These are phyloP conservation scores for Tenthredo amoena DNA, from an alignment of 2,888 invertebrate species.

Conservation along the genomic window DNA sequence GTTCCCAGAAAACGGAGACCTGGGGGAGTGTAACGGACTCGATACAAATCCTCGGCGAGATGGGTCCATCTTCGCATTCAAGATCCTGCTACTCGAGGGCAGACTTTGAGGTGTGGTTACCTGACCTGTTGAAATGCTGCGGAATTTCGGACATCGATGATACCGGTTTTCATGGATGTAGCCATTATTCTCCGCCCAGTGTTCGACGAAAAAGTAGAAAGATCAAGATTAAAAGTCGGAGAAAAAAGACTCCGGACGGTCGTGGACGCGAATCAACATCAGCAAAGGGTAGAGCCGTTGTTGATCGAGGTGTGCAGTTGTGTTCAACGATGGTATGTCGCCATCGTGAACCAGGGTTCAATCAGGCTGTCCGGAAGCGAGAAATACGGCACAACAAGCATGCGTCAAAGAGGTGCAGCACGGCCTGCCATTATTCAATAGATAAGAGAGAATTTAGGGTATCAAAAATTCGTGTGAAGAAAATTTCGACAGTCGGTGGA, in stretches of 20 bases:
- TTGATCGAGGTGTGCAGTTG: neutral
- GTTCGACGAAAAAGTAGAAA: neutral
- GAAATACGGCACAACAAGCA: neutral
- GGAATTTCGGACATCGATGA: neutral
- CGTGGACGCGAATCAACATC: neutral
- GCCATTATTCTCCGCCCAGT: neutral
- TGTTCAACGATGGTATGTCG: neutral
- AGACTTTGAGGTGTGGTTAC: slow-evolving; percentile 22
- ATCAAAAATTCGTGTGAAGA: neutral
- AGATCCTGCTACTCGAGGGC: slow-evolving; percentile 48
- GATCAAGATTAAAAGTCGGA: slow-evolving; percentile 8
- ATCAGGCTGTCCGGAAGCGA: neutral
- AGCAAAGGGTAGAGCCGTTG: neutral
- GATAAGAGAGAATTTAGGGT: neutral
- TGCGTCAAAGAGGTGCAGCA: neutral
- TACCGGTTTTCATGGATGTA: neutral
- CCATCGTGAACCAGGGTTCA: neutral
- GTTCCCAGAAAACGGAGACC: slow-evolving; percentile 67
- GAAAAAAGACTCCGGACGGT: neutral
- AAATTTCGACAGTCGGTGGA: neutral
- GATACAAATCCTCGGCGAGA: slow-evolving; percentile 59
- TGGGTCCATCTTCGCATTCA: slow-evolving; percentile 54
- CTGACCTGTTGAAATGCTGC: neutral
- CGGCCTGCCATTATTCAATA: neutral
- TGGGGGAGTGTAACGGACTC: slow-evolving; percentile 56